phyloP scores from a whole-genome alignment of 30 jellyfish, hydroid and myxozoan genomes.

The Aurelia sp. region DNA sequence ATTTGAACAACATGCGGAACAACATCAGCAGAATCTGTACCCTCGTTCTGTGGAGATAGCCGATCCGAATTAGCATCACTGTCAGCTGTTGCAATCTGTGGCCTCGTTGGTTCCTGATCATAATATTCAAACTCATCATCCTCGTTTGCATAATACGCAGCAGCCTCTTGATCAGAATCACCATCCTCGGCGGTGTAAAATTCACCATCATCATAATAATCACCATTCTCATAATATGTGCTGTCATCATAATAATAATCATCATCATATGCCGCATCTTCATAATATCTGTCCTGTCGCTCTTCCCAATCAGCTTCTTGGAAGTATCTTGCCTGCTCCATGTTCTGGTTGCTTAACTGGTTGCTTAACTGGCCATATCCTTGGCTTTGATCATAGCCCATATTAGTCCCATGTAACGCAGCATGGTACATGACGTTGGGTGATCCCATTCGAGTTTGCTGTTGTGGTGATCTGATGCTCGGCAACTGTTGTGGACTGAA shows the following conservation, averaged over 20 bases:
- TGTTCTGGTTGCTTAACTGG: background rate
- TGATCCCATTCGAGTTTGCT: too few species aligned
- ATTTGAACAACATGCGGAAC: conserved; percentile 78
- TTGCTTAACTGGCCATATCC: too few species aligned
- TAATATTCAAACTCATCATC: conserved; percentile 46
- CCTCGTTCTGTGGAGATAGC: conserved; percentile 41
- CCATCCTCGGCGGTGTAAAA: conserved; percentile 55
- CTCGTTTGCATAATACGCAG: conserved; percentile 35
- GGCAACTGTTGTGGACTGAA: too few species aligned
- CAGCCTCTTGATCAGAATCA: conserved; percentile 54
- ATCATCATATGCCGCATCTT: conserved; percentile 56
- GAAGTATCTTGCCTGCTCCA: conserved; percentile 70
- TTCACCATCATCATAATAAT: conserved; percentile 61
- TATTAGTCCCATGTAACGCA: background rate
- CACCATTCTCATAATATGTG: conserved; percentile 42
- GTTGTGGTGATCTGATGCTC: too few species aligned
- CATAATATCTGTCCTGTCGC: conserved; percentile 73
- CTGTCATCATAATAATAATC: conserved; percentile 41
- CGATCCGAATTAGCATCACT: conserved; percentile 67
- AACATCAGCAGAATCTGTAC: background rate
- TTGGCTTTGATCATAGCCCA: too few species aligned
- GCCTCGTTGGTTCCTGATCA: conserved; percentile 41
- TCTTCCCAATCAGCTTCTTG: conserved; percentile 64
- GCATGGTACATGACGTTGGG: background rate
- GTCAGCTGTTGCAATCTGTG: conserved; percentile 33